Base-by-base conservation (phyloP, 2,113 vertebrate species). In the Bombycilla garrulus region DNA sequence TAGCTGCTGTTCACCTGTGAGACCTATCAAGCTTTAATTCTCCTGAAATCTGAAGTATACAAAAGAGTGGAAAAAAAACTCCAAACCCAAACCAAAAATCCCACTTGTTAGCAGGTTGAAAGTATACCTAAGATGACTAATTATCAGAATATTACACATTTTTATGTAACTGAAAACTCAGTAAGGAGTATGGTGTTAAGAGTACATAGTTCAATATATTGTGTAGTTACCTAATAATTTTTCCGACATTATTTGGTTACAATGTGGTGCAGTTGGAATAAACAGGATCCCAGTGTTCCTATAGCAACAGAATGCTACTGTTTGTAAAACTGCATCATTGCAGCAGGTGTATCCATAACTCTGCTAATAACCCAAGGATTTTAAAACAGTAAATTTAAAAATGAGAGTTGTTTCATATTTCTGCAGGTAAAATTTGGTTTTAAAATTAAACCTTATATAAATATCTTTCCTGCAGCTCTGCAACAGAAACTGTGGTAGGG, bases 231-330 rank as follows among this genome's bases (percentile, higher is more conserved):
- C 62, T 64, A 31, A 64, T 91, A 1, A 24, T 73, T 92, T 92
- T 88, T 73, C 60, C 3, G 2, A 23, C 26, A 18, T 84, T 48
- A 81, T 81, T 93, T 74, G 36, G 14, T 89, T 86, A 44, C 31
- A n/a, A 5, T 78, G 47, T 71, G 23, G 14, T 89, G 35, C 82
- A 57, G 40, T 57, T 0, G 0, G 38, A 89, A 65, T 65, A 89
- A 95, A 86, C 71, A 88, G 36, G 35, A 81, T 79, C 18, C 17
- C 17, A 17, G 9, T 77, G 92, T 97, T 95, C 56, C 94, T 93
- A 87, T 87, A 91, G 91, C 91, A 95, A 89, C 91, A 42, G 77
- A 86, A 81, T 76, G 65, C 80, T 56, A 53, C 40, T 35, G 53
- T 71, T 69, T 57, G 21, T 28, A 6, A 74, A 86, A 61, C 77